Percentiles rank a stretch among this genome's conserved stretches.
These are phyloP conservation scores for Ophraella communa DNA, from an alignment of 2,888 invertebrate genomes.

Conservation along the genomic window DNA sequence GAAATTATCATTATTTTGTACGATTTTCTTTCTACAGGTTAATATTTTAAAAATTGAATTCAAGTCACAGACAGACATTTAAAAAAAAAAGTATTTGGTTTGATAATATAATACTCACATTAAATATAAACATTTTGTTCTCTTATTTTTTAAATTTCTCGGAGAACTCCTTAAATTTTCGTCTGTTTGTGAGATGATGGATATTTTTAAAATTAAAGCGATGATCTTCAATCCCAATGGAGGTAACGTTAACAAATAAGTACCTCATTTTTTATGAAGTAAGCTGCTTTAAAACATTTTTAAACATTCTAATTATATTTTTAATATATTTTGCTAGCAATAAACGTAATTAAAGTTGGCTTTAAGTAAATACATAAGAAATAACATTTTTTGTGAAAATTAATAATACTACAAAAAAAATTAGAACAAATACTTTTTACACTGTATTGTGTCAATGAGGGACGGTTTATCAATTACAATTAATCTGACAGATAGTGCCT, in stretches of 20 bases:
- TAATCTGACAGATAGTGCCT: too few species aligned
- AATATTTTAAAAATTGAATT: too few species aligned
- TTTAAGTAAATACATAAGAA: too few species aligned
- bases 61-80: too few species aligned
- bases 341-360: neutral
- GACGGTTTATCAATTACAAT: too few species aligned
- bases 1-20: neutral
- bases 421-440: too few species aligned
- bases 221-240: neutral
- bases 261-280: neutral
- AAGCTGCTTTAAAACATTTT: neutral
- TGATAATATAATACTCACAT: too few species aligned
- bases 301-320: neutral
- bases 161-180: neutral
- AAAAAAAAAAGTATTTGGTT: too few species aligned
- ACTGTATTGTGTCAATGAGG: too few species aligned
- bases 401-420: too few species aligned
- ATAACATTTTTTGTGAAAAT: too few species aligned
- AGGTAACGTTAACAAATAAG: neutral
- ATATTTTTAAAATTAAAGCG: neutral
- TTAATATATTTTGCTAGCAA: neutral
- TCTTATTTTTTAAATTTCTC: neutral
- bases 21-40: neutral
- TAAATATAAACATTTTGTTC: neutral
- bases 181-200: neutral